These are phyloP conservation scores for Pterocles gutturalis DNA, from an alignment of 2,113 vertebrate species.

Conservation along the genomic window DNA sequence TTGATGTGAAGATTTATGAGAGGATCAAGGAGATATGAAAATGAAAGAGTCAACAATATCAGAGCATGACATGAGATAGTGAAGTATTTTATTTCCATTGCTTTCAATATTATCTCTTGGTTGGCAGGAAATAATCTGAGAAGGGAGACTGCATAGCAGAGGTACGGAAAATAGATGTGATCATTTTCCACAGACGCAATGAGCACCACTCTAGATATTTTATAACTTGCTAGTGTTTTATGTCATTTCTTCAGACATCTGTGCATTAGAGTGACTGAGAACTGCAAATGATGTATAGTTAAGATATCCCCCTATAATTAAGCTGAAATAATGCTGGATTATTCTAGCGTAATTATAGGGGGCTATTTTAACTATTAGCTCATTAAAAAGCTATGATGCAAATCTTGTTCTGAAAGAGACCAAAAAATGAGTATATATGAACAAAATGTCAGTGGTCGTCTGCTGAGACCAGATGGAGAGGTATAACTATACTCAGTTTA, in stretches of 20 bases:
- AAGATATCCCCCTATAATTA: conserved; percentile 73
- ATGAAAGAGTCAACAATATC: conserved; percentile 14
- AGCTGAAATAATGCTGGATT: conserved; percentile 72
- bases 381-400: conserved; percentile 76
- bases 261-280: conserved; percentile 67
- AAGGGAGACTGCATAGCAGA: conserved; percentile 29
- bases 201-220: conserved; percentile 69
- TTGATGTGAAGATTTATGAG: conserved; percentile 32
- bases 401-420: conserved; percentile 38
- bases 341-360: conserved; percentile 73
- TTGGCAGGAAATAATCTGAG: conserved; percentile 48
- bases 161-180: conserved; percentile 53
- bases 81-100: conserved; percentile 44
- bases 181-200: conserved; percentile 69
- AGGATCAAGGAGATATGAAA: conserved; percentile 5
- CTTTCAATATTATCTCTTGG: conserved; percentile 40
- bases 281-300: conserved; percentile 74
- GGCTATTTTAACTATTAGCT: conserved; percentile 77
- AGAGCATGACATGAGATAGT: neutral
- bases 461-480: conserved; percentile 60
- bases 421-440: conserved; percentile 30
- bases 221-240: conserved; percentile 67
- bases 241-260: conserved; percentile 77
- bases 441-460: conserved; percentile 51
- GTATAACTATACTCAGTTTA: conserved; percentile 48